phyloP scores from a whole-genome alignment of 2,797 vertebrate species.

The Microctenopoma lineatum region DNA sequence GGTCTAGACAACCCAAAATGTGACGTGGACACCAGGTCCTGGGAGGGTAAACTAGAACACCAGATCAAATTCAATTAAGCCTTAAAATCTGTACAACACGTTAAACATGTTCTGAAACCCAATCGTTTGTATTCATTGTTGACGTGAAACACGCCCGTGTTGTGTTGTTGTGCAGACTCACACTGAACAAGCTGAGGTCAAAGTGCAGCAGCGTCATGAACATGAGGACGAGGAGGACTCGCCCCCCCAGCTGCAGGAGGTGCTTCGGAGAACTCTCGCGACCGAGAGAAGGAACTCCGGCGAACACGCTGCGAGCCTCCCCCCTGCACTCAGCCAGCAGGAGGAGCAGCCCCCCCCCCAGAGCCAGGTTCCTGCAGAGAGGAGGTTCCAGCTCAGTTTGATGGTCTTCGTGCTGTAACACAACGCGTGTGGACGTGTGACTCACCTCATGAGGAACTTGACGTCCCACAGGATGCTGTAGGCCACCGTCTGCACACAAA shows the following conservation, averaged over 20 bases:
- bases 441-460: slow-evolving; percentile 95
- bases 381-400: too few species aligned
- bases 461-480: slow-evolving; percentile 95
- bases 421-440: not conserved
- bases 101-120: too few species aligned
- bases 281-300: slow-evolving; percentile 85
- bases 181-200: slow-evolving; percentile 88
- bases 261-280: slow-evolving; percentile 86
- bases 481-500: slow-evolving; percentile 85
- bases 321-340: slow-evolving; percentile 91
- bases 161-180: slow-evolving; percentile 73
- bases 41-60: too few species aligned
- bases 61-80: too few species aligned
- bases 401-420: too few species aligned
- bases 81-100: too few species aligned
- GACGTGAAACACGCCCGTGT: not conserved
- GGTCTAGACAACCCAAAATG: too few species aligned
- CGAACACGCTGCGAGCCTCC: slow-evolving; percentile 93
- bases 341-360: slow-evolving; percentile 90
- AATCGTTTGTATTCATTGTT: too few species aligned
- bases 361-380: slow-evolving; percentile 88
- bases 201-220: slow-evolving; percentile 95
- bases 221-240: slow-evolving; percentile 92
- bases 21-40: too few species aligned
- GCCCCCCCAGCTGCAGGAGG: slow-evolving; percentile 93